A percentile compares a stretch with the other conserved stretches of the same genome.
phyloP scores from a whole-genome alignment of 2,113 vertebrate species.

The Poeciliopsis occidentalis region DNA sequence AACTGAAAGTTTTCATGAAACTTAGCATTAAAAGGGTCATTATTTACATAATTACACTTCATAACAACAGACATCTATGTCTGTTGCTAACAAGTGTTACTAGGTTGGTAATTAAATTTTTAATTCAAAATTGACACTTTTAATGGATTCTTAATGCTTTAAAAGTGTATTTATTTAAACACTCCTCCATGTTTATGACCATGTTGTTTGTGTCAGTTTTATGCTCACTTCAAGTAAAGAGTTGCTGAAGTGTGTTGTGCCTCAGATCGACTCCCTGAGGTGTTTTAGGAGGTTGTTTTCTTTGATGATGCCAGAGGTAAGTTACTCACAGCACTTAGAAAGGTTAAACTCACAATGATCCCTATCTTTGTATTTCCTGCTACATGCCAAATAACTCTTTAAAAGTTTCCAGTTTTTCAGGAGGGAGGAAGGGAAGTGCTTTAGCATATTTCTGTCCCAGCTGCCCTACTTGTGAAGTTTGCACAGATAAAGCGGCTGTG shows the following conservation, averaged over 20 bases:
- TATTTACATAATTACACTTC: too few species aligned
- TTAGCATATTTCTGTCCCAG: conserved; percentile 4
- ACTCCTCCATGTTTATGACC: too few species aligned
- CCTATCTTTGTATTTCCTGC: background rate
- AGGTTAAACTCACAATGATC: conserved; percentile 7
- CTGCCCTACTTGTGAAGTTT: conserved; percentile 43
- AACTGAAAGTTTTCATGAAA: too few species aligned
- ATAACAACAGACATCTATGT: too few species aligned
- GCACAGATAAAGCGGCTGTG: conserved; percentile 3
- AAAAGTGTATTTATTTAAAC: too few species aligned
- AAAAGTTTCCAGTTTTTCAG: background rate
- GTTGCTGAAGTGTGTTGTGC: conserved; percentile 23
- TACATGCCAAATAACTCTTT: background rate
- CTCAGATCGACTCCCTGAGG: conserved; percentile 51
- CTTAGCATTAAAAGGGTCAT: too few species aligned
- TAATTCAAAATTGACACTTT: too few species aligned
- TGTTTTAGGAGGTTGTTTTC: conserved; percentile 37
- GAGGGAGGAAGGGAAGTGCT: background rate
- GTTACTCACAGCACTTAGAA: conserved; percentile 27
- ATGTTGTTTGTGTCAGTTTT: too few species aligned
- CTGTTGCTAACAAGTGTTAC: too few species aligned
- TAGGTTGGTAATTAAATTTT: too few species aligned
- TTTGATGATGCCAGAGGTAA: conserved; percentile 63
- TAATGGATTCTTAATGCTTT: too few species aligned
- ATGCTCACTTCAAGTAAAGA: too few species aligned